These are phyloP conservation scores for Boloria selene DNA, from an alignment of 2,888 invertebrate species.

Conservation along the genomic window DNA sequence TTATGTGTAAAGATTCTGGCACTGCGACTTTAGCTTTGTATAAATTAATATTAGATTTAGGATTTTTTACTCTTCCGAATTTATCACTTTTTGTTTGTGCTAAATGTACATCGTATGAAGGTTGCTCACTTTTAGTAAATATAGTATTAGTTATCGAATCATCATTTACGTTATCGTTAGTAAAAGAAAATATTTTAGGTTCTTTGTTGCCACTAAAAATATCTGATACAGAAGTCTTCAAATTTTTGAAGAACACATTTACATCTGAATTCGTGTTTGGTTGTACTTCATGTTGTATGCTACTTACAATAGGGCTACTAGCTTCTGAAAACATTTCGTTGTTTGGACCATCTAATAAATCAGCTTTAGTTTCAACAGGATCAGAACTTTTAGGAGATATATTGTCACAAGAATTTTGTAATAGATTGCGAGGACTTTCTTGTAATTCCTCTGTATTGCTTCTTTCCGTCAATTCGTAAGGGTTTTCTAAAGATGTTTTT, in stretches of 20 bases:
- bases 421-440: background rate
- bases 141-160: constrained; percentile 4
- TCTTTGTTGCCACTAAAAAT: constrained; percentile 8
- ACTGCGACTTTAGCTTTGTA: constrained; percentile 54
- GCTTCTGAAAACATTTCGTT: constrained; percentile 54
- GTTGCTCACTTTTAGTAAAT: background rate
- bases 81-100: background rate
- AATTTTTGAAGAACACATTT: constrained; percentile 8
- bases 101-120: background rate
- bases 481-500: background rate
- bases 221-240: constrained; percentile 20
- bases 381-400: background rate
- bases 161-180: constrained; percentile 2
- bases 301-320: constrained; percentile 50
- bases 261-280: constrained; percentile 27
- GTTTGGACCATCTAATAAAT: constrained; percentile 14
- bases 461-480: background rate
- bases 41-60: constrained; percentile 45
- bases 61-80: background rate
- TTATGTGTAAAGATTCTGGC: constrained; percentile 52
- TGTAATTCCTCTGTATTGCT: background rate
- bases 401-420: constrained; percentile 13
- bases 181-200: background rate
- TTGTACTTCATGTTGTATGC: constrained; percentile 26
- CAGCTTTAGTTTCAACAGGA: background rate